Conservation (phyloP, 2,113 vertebrate genomes). For the Sceloporus tristichus region DNA sequence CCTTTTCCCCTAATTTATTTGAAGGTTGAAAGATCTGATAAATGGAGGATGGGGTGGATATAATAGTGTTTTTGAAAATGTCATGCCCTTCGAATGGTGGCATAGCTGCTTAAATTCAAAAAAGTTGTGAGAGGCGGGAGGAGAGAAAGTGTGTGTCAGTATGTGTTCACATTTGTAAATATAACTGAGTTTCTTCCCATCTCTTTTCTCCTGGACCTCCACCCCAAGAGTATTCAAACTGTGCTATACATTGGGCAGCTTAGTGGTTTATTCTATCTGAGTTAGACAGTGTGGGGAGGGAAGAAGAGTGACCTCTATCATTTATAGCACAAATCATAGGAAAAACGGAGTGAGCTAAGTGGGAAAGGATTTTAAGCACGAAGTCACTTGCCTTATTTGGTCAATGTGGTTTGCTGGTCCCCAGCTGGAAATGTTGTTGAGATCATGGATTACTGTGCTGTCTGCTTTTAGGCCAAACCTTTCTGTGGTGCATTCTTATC, state of each 20-base stretch:
- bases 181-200: constrained; percentile 31
- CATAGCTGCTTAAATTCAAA: neutral
- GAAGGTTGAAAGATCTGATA: neutral
- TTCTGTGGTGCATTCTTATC: constrained; percentile 67
- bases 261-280: constrained; percentile 79
- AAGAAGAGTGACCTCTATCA: constrained; percentile 77
- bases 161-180: neutral
- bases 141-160: neutral
- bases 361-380: constrained; percentile 82
- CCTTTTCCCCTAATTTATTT: neutral
- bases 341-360: constrained; percentile 81
- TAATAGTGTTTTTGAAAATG: neutral
- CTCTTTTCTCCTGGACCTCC: neutral
- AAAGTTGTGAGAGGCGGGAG: neutral
- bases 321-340: constrained; percentile 77
- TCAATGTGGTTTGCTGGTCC: constrained; percentile 79
- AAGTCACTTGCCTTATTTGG: constrained; percentile 89
- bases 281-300: constrained; percentile 35
- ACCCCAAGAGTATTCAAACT: constrained; percentile 52
- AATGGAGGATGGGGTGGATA: neutral
- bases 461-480: constrained; percentile 73
- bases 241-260: constrained; percentile 54
- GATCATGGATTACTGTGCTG: constrained; percentile 80
- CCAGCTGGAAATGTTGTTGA: constrained; percentile 83
- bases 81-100: neutral